Base-by-base conservation (phyloP, 2,113 vertebrate genomes). In the Rallus limicola region DNA sequence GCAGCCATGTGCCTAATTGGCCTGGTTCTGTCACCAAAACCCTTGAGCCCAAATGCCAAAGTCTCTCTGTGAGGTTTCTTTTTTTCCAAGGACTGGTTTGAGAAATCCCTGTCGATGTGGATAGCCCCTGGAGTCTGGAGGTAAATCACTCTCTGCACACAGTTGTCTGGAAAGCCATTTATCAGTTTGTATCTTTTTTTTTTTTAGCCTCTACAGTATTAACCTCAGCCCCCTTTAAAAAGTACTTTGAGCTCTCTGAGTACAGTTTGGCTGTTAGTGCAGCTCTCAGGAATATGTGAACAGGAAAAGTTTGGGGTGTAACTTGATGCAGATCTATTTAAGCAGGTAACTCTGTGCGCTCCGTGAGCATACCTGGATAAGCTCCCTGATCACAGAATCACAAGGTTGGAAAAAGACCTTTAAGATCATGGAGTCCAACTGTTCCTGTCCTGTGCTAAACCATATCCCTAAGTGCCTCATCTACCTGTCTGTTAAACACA, bases 311-410 rank as follows among this genome's bases (percentile, higher is more conserved):
- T 44, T 53, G 33, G 50, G 48, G 16, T 44, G 7, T 82, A 72
- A 68, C 17, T 75, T 79, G 59, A 36, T 80, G 60, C n/a, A 55
- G 50, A 46, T 77, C 24, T 74, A 3, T 38, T 67, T 15, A 60
- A 64, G 52, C 68, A 93, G 25, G n/a, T 63, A 55, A 31, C 55
- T 48, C 14, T 50, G 4, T 0, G 2, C 6, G 8, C 36, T 44
- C 50, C 17, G 2, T 19, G 11, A 56, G n/a, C 2, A 5, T 10
- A 1, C 3, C 21, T 33, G n/a, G 20, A 29, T 59, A 16, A 16
- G 3, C 21, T 60, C 38, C 62, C 59, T 67, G 38, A 20, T 44
- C 42, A 44, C 42, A 44, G 42, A 44, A 44, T 44, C 42, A 44
- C 42, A 44, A 44, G 42, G 42, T 44, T 44, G 42, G 42, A 44